phyloP scores from a whole-genome alignment of 1,140 invertebrate species.

The Brachionus rubens region DNA sequence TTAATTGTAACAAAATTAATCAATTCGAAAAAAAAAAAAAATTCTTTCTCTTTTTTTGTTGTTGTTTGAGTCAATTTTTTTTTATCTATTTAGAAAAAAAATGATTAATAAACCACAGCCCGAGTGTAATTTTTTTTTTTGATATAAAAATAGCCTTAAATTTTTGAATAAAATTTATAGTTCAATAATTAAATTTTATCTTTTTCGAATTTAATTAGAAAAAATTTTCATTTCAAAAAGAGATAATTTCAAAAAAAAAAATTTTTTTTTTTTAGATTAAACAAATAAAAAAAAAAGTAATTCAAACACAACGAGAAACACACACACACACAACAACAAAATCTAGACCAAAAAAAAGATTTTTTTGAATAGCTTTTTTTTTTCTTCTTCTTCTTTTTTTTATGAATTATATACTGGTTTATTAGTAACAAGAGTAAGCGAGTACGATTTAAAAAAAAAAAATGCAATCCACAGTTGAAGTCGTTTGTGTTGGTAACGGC shows the following conservation, averaged over 20 bases:
- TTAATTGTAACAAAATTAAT: conserved; percentile 32
- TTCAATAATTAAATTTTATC: conserved; percentile 43
- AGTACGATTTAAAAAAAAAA: not conserved
- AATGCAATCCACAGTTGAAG: conserved; percentile 47
- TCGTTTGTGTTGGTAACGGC: conserved; percentile 47
- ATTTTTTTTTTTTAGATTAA: conserved; percentile 24
- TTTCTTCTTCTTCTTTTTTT: conserved; percentile 1
- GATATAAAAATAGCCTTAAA: not conserved
- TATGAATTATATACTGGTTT: conserved; percentile 5
- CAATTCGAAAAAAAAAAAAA: too few species aligned
- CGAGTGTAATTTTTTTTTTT: not conserved
- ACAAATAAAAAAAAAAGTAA: conserved; percentile 23
- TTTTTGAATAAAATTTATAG: conserved; percentile 6
- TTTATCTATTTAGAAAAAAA: not conserved
- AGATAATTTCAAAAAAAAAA: conserved; percentile 34
- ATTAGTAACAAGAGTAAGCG: not conserved
- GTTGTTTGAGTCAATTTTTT: not conserved
- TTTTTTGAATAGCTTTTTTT: not conserved
- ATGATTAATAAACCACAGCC: not conserved
- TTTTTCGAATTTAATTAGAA: not conserved
- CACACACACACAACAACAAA: too few species aligned
- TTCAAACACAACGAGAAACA: too few species aligned
- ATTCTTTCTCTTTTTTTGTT: not conserved
- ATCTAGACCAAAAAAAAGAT: not conserved
- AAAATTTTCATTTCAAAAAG: not conserved